Conservation (phyloP, 2,888 invertebrate genomes). For the Tachina lurida region DNA sequence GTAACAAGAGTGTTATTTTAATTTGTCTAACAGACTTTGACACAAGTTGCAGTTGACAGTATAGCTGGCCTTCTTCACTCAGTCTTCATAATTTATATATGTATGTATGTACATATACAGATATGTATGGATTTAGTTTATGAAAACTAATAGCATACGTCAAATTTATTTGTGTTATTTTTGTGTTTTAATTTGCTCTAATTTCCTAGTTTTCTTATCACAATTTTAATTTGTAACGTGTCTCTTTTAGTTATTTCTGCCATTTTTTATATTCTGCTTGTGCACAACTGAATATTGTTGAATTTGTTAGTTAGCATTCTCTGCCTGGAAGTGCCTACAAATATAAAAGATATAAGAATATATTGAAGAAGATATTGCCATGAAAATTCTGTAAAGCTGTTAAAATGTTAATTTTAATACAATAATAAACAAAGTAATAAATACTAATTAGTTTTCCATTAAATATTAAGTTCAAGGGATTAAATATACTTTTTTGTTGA, state of each 20-base stretch:
- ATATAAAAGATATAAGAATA: not conserved
- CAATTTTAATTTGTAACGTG: constrained; percentile 48
- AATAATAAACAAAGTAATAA: too few species aligned
- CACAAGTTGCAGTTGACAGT: constrained; percentile 27
- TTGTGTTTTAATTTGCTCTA: not conserved
- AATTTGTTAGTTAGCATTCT: not conserved
- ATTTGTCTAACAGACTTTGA: constrained; percentile 35
- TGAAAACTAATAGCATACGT: not conserved
- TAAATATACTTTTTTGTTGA: too few species aligned
- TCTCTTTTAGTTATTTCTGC: constrained; percentile 29
- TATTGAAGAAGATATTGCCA: too few species aligned
- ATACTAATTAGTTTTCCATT: too few species aligned
- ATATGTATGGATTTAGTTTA: not conserved
- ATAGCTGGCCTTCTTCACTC: not conserved
- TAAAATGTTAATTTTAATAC: too few species aligned
- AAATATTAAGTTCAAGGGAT: too few species aligned
- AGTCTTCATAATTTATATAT: not conserved
- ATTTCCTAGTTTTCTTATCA: constrained; percentile 64
- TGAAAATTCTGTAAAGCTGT: too few species aligned
- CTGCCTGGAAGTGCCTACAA: constrained; percentile 9
- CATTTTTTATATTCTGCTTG: constrained; percentile 5
- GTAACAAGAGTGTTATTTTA: constrained; percentile 36
- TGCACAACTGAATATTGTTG: not conserved
- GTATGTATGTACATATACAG: not conserved
- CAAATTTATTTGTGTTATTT: not conserved